Evolutionary conservation across 2,888 invertebrate species (phyloP).

Genomic region (Kryphioiulus occultus): DNA sequence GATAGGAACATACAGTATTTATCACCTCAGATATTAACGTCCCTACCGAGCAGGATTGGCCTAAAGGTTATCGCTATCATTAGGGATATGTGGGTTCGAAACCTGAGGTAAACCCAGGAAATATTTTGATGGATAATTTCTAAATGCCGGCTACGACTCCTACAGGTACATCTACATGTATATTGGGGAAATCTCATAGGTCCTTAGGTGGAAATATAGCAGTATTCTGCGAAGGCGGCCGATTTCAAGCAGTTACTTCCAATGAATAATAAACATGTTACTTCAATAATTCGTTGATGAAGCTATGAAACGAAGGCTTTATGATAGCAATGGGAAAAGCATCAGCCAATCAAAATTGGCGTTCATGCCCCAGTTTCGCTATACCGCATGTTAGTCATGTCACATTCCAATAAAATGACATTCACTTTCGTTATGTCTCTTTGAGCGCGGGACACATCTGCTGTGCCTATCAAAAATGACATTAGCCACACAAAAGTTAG

Average conservation of each 20-base stretch:
- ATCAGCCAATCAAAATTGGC: neutral
- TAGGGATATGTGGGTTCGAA: no score
- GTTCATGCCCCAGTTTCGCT: neutral
- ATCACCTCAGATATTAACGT: no score
- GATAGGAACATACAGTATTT: no score
- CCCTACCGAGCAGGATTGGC: no score
- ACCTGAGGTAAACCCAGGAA: no score
- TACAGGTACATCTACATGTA: no score
- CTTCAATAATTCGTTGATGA: constrained; percentile 11
- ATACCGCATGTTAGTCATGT: neutral
- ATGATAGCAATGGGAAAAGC: neutral
- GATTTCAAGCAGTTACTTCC: neutral
- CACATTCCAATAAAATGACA: neutral
- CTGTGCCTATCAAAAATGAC: constrained; percentile 19
- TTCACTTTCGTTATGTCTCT: neutral
- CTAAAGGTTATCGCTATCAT: no score
- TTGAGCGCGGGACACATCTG: neutral
- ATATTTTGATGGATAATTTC: no score
- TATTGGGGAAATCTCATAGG: no score
- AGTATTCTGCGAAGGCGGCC: neutral
- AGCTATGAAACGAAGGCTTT: neutral
- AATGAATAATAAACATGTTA: neutral
- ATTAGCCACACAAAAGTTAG: neutral
- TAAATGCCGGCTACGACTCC: no score
- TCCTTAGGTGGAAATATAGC: neutral